phyloP scores from a whole-genome alignment of 2,113 vertebrate species.

The Perognathus longimembris region DNA sequence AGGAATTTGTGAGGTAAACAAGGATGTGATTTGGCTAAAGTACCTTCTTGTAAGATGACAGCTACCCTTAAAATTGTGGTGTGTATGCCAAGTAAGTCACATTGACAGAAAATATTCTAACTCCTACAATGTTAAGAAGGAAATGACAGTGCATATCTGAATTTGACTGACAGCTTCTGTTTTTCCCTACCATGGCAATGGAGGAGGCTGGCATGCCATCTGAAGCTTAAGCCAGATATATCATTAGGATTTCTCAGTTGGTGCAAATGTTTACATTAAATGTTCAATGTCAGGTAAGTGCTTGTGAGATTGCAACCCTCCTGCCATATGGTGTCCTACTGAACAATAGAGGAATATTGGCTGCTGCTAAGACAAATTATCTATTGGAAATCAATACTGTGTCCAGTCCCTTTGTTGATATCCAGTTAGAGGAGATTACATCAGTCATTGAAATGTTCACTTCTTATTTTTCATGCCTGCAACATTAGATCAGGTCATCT shows the following conservation, averaged over 20 bases:
- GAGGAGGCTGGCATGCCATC: background rate
- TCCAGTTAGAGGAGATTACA: slow-evolving; percentile 42
- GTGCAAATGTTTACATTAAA: slow-evolving; percentile 60
- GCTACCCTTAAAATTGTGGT: too few species aligned
- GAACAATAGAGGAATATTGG: slow-evolving; percentile 37
- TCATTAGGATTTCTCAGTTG: slow-evolving; percentile 12
- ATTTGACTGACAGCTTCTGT: background rate
- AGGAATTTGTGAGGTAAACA: too few species aligned
- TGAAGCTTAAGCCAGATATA: slow-evolving; percentile 9
- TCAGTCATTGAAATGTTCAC: slow-evolving; percentile 53
- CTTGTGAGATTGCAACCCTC: slow-evolving; percentile 35
- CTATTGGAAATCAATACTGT: slow-evolving; percentile 69
- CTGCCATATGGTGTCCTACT: background rate
- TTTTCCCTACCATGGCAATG: background rate
- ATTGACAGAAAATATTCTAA: too few species aligned
- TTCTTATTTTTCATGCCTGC: slow-evolving; percentile 57
- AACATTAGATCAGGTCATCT: slow-evolving; percentile 38
- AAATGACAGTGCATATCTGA: background rate
- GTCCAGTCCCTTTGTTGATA: slow-evolving; percentile 54
- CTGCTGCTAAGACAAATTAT: slow-evolving; percentile 56
- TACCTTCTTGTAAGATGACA: too few species aligned
- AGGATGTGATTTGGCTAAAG: too few species aligned
- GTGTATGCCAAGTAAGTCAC: too few species aligned
- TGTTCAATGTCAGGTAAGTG: slow-evolving; percentile 37
- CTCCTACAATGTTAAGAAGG: background rate